Base-by-base conservation (phyloP, 2,113 vertebrate genomes). In the Aythya baeri region DNA sequence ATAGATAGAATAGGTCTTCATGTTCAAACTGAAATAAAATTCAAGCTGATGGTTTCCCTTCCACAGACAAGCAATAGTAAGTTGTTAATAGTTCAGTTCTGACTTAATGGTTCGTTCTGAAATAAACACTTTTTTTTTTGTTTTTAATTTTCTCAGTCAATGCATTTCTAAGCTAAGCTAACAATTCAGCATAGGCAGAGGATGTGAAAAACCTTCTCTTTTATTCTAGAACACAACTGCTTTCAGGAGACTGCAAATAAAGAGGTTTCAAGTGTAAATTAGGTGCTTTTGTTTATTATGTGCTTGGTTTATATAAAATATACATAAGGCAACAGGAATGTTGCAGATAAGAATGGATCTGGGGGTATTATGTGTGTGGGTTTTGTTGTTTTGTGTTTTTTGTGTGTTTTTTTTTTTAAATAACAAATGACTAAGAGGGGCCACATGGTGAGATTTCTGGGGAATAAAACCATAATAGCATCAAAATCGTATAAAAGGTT, bases 391-490 rank as follows among this genome's bases (percentile, higher is more conserved):
- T 49, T 49, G 7, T 46, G 20, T 46, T 46, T 0, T 66, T 86
- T 91, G 41, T 41, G 41, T 82, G 46, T 4, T 83, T 70, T 91
- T 7, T 7, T 71, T 93, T 93, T 88, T 63, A 95, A 95, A 94
- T 74, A 94, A 79, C 55, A 96, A 94, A 93, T 54, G 71, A 83
- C 71, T 54, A 85, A 55, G 74, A 76, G 73, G 73, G 91, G 82
- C 78, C 93, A 94, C 91, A 95, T 95, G 95, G 97, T 94, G 75
- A 93, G 95, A 93, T 78, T 97, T 97, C 79, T 97, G 83, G 79
- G 86, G 94, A 96, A 95, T 94, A 97, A 97, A 94, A 88, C 84
- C 67, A 85, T 96, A 97, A 97, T 91, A 94, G 93, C 78, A 79
- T 86, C 93, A 94, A 95, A 96, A 94, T 71, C 1, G 44, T 94